Evolutionary conservation across 2,888 invertebrate species (phyloP).

Genomic region (Phengaris arion): DNA sequence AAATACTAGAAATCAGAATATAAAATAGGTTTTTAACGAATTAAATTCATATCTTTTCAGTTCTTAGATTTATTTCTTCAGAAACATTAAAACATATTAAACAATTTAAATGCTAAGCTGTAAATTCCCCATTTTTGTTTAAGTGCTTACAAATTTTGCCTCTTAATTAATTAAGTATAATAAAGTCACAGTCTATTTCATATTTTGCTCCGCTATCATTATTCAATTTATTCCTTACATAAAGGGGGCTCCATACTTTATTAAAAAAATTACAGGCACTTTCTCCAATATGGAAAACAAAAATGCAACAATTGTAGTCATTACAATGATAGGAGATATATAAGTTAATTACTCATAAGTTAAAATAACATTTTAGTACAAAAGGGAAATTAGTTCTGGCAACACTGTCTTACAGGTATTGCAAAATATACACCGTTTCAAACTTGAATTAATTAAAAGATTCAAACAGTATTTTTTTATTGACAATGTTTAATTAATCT

Average conservation of each 20-base stretch:
- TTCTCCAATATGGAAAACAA: background rate
- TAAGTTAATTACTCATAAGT: background rate
- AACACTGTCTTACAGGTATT: background rate
- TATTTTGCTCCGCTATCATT: background rate
- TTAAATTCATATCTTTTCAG: background rate
- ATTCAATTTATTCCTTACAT: background rate
- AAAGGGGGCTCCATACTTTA: background rate
- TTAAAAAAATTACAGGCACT: background rate
- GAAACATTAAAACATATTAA: background rate
- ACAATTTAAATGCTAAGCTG: background rate
- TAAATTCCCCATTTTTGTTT: background rate
- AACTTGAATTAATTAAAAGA: background rate
- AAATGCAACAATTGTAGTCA: background rate
- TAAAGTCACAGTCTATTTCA: constrained; percentile 1
- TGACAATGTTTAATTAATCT: background rate
- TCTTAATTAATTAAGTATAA: background rate
- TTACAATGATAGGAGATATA: background rate
- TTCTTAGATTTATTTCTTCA: background rate
- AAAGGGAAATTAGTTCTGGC: background rate
- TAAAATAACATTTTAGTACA: background rate
- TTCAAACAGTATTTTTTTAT: background rate
- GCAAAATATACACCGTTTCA: background rate
- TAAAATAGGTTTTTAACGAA: background rate
- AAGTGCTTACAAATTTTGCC: background rate
- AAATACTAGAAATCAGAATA: background rate